Base-by-base conservation (phyloP, 2,797 vertebrate genomes). In the Acestrorhynchus altus region DNA sequence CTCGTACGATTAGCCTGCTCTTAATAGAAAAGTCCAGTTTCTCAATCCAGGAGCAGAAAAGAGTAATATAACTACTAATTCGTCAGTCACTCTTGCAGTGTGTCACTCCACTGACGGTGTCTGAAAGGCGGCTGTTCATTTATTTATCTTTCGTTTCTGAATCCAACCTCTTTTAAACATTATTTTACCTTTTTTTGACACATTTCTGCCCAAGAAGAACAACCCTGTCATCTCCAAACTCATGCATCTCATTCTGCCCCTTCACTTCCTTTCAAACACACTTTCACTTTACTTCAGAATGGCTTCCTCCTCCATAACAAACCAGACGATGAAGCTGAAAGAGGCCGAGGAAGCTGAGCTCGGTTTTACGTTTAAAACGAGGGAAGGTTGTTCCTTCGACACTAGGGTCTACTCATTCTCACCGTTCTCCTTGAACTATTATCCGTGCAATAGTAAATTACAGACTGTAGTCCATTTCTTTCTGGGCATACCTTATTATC, bases 211-310 rank as follows among this genome's bases (percentile, higher is more conserved):
- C 42, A 75, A 70, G 78, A 52, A 56, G 13, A 74, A 59, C 76
- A 75, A 83, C 81, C 78, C 46, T 63, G 63, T 73, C 65, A 60
- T 74, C 54, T 73, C 69, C 69, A 39, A 72, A 77, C 69, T 72
- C 72, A 61, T 51, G 80, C 74, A 10, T 80, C 79, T 71, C 78
- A 78, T 78, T 76, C 10, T 80, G 78, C 71, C 84, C 72, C 63
- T 81, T 80, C 71, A 82, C 86, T 83, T 89, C 86, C 88, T 89
- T 86, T 59, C 83, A 51, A 57, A 56, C 66, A 71, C 60, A 39
- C 24, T 69, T 83, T 76, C 71, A 72, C 51, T 63, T 68, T 78
- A 74, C 47, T 77, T 64, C 79, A 49, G 75, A 74, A 69, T 73
- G 35, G 44, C 54, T 52, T 35, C 79, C 74, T 44, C 35, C 63